Conservation (phyloP, 2,888 invertebrate species). For the Acleris laterana region DNA sequence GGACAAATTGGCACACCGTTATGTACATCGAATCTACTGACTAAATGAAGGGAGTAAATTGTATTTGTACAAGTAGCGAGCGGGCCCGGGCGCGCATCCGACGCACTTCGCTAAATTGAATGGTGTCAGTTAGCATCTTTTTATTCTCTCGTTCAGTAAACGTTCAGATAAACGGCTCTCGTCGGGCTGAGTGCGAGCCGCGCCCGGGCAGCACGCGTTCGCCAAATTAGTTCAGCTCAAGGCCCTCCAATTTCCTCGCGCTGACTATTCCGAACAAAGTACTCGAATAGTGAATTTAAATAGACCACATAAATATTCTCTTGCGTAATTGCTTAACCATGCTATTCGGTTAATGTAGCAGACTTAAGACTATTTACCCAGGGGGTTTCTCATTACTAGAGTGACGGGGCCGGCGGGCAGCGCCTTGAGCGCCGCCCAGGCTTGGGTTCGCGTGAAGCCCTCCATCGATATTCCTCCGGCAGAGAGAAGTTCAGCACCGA, state of each 20-base stretch:
- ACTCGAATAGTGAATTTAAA: constrained; percentile 39
- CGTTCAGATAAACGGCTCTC: constrained; percentile 54
- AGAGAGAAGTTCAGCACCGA: constrained; percentile 93
- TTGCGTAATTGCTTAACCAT: constrained; percentile 36
- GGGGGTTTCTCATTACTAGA: constrained; percentile 78
- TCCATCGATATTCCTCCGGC: constrained; percentile 93
- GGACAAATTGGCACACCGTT: constrained; percentile 42
- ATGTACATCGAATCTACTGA: constrained; percentile 45
- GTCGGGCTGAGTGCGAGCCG: constrained; percentile 52
- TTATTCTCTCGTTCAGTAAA: constrained; percentile 50
- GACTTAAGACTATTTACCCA: constrained; percentile 26
- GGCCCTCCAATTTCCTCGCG: constrained; percentile 42
- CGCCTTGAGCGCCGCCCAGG: constrained; percentile 96
- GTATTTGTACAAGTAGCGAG: constrained; percentile 46
- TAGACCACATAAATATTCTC: constrained; percentile 32
- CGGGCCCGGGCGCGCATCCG: constrained; percentile 44
- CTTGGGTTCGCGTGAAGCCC: constrained; percentile 95
- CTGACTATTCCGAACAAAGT: constrained; percentile 34
- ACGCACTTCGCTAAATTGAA: constrained; percentile 55
- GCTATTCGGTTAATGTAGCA: constrained; percentile 32
- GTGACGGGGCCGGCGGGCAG: constrained; percentile 93
- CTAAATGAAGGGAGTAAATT: constrained; percentile 58
- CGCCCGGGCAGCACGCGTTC: constrained; percentile 46
- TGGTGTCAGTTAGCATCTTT: constrained; percentile 53
- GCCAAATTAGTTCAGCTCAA: constrained; percentile 48